phyloP scores from a whole-genome alignment of 2,113 vertebrate genomes.

The Crotalus helleri region DNA sequence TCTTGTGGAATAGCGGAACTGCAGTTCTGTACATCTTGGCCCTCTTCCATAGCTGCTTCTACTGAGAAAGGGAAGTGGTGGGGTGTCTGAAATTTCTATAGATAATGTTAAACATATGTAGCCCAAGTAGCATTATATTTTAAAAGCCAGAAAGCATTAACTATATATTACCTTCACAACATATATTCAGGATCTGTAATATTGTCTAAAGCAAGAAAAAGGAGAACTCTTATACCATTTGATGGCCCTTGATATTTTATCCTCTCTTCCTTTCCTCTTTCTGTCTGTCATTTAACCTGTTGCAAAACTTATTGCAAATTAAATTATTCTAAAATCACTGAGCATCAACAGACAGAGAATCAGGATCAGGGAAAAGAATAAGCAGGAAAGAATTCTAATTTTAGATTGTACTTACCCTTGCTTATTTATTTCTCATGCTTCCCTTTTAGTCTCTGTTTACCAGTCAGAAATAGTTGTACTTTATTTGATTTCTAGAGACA shows the following conservation, averaged over 20 bases:
- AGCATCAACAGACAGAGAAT: conserved; percentile 51
- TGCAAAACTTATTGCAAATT: neutral
- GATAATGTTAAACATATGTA: conserved; percentile 80
- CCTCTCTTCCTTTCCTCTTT: neutral
- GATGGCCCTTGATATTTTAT: conserved; percentile 40
- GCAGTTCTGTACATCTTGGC: conserved; percentile 66
- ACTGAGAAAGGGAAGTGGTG: conserved; percentile 55
- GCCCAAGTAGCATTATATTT: conserved; percentile 54
- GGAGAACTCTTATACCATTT: conserved; percentile 56
- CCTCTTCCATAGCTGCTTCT: conserved; percentile 70
- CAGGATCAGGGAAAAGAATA: neutral
- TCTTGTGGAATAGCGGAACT: conserved; percentile 74
- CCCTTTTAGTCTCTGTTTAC: neutral
- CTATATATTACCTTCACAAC: conserved; percentile 71
- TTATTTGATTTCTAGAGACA: neutral
- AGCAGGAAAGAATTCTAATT: conserved; percentile 62
- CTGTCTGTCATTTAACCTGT: conserved; percentile 40
- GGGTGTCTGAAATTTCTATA: conserved; percentile 67
- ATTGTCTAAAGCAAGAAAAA: conserved; percentile 49
- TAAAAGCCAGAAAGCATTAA: conserved; percentile 70
- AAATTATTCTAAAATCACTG: conserved; percentile 46
- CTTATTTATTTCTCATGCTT: conserved; percentile 63
- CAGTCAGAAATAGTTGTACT: conserved; percentile 10
- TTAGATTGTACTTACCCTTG: conserved; percentile 58
- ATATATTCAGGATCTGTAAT: conserved; percentile 59